Base-by-base conservation (phyloP, 64 coral and sea anemone genomes). In the Pocillopora verrucosa region DNA sequence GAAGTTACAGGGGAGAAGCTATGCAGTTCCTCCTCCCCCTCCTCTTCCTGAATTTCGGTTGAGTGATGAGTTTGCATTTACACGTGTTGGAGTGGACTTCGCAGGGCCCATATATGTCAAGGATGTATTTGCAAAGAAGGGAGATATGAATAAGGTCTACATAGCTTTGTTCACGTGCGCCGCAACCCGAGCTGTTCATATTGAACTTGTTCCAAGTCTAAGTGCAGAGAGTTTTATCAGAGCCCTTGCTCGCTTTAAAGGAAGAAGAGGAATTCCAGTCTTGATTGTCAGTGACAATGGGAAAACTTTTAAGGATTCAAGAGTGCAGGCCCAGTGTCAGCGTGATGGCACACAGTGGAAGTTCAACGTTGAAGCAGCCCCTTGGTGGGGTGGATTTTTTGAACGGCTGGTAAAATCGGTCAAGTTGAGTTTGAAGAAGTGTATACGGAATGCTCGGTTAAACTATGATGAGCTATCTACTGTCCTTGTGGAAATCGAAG, bases 381-480 rank as follows among this genome's bases (percentile, higher is more conserved):
- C 91, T 79, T 92, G 84, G 91, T 92, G 91, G 74, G 91, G 91
- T 34, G 76, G 84, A n/a, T 88, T 92, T 56, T 92, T 87, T 51
- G 84, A 88, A 73, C 62, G 84, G 2, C 59, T 92, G 36, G 91
- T 92, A 5, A 70, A 86, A 58, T 79, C 38, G 12, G 65, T 88
- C 19, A 87, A 92, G 61, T 62, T 76, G 58, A 70, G 24, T 57
- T 72, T 92, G 56, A 73, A 73, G 83, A 92, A 92, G 75, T 36
- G 36, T 22, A 57, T 92, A 13, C 45, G 59, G 19, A 88, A 56
- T 57, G 86, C 75, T 20, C 67, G 83, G 15, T 69, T 92, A 22
- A 87, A 63, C 30, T 92, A 87, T 41, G 83, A 76, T 11, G 91
- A 92, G 45, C 74, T 88, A 9, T 69, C 77, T 67, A 88, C 61